These are phyloP conservation scores for Pardalotus punctatus DNA, from an alignment of 2,113 vertebrate genomes.

Conservation along the genomic window DNA sequence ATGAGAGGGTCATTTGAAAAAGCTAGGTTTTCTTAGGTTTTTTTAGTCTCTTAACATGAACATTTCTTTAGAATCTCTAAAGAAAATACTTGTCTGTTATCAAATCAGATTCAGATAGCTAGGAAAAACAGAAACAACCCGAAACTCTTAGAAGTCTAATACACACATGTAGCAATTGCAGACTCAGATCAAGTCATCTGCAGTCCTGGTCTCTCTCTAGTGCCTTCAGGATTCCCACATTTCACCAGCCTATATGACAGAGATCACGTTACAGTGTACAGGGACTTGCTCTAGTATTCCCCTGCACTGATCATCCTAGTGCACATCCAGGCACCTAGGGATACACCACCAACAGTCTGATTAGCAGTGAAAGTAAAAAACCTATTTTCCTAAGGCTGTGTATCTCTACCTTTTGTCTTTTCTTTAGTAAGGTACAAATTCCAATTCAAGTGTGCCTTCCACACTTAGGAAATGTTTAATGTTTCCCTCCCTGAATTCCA, in stretches of 20 bases:
- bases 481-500: not conserved
- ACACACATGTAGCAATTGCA: not conserved
- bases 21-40: not conserved
- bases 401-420: not conserved
- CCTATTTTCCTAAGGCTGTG: not conserved
- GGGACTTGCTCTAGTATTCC: not conserved
- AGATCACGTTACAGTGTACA: not conserved
- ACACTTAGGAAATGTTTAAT: not conserved
- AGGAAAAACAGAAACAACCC: not conserved
- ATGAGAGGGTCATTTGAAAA: not conserved
- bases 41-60: not conserved
- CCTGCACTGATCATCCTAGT: not conserved
- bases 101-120: not conserved
- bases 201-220: not conserved
- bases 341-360: not conserved
- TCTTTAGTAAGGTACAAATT: not conserved
- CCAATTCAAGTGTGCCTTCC: not conserved
- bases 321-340: not conserved
- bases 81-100: not conserved
- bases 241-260: not conserved
- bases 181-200: not conserved
- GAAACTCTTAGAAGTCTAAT: not conserved
- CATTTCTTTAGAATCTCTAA: not conserved
- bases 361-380: not conserved
- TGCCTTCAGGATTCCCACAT: not conserved